A percentile compares a stretch with the other conserved stretches of the same genome.
Conservation (phyloP, 2,888 invertebrate species). For the Tetranychus truncatus region DNA sequence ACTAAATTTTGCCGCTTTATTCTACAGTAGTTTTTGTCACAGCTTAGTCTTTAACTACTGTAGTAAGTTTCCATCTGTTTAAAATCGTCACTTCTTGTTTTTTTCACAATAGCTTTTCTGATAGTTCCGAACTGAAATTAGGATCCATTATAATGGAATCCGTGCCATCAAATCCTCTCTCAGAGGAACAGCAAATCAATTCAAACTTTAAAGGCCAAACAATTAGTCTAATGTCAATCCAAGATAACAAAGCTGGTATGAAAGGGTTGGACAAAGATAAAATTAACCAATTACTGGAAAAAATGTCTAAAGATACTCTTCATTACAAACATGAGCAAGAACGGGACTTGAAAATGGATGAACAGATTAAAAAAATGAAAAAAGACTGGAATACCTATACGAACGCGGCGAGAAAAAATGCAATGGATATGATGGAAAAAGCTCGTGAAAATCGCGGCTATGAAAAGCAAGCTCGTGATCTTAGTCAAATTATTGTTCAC, state of each 20-base stretch:
- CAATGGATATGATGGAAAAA: conserved; percentile 32
- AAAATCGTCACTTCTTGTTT: too few relatives aligned
- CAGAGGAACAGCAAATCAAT: too few relatives aligned
- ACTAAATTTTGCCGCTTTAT: too few relatives aligned
- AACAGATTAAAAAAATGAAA: conserved; percentile 30
- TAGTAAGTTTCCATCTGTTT: too few relatives aligned
- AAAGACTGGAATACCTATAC: conserved; percentile 35
- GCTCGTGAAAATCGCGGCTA: conserved; percentile 31
- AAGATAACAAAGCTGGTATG: conserved; percentile 25
- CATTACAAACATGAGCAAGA: conserved; percentile 39
- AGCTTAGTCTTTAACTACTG: too few relatives aligned
- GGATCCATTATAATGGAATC: too few relatives aligned
- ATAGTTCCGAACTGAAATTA: too few relatives aligned
- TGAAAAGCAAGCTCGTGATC: conserved; percentile 34
- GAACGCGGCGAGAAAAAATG: conserved; percentile 31
- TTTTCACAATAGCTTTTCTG: too few relatives aligned
- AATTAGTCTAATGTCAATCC: not conserved
- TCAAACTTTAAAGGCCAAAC: not conserved
- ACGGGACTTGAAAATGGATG: conserved; percentile 36
- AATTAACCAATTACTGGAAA: conserved; percentile 33
- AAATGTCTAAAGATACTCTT: conserved; percentile 38
- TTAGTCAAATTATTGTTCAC: conserved; percentile 38
- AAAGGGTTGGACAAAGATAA: conserved; percentile 27
- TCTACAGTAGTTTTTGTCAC: too few relatives aligned
- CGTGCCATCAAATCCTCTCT: too few relatives aligned